A percentile compares a stretch with the other conserved stretches of the same genome.
Conservation (phyloP, 1,140 invertebrate species). For the Octopus sinensis region DNA sequence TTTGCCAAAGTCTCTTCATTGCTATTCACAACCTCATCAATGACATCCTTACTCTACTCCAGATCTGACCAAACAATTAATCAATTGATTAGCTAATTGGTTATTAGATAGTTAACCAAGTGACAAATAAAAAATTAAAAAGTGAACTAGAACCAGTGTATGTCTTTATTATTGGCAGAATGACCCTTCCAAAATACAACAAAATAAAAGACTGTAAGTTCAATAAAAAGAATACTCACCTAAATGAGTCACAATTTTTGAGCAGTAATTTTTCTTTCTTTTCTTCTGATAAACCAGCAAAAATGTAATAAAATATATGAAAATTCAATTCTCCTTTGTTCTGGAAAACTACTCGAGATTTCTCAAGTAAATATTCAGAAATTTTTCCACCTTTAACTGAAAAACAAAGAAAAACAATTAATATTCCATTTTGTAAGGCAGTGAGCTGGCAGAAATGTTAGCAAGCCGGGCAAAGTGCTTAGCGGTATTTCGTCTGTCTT, state of each 20-base stretch:
- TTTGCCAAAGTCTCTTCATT: too few species aligned
- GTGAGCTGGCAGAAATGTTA: too few species aligned
- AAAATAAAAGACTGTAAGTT: background rate
- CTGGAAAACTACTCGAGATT: conserved; percentile 78
- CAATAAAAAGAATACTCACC: conserved; percentile 33
- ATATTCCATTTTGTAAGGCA: too few species aligned
- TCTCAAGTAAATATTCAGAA: conserved; percentile 79
- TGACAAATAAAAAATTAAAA: too few species aligned
- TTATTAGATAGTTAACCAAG: background rate
- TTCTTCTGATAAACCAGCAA: conserved; percentile 47
- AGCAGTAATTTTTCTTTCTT: conserved; percentile 38
- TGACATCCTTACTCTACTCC: too few species aligned
- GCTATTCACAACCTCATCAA: too few species aligned
- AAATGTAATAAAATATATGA: conserved; percentile 55
- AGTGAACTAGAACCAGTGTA: background rate
- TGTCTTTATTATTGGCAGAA: background rate
- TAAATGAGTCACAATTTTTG: conserved; percentile 37
- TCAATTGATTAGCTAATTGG: background rate
- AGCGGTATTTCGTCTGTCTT: too few species aligned
- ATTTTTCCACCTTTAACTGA: conserved; percentile 61
- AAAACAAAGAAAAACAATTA: conserved; percentile 4
- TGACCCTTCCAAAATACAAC: background rate
- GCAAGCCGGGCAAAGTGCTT: too few species aligned
- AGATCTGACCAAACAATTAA: too few species aligned
- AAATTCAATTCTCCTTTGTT: conserved; percentile 66